Evolutionary conservation across 30 jellyfish, hydroid and myxozoan genomes (phyloP).

Genomic region (Hydra vulgaris): DNA sequence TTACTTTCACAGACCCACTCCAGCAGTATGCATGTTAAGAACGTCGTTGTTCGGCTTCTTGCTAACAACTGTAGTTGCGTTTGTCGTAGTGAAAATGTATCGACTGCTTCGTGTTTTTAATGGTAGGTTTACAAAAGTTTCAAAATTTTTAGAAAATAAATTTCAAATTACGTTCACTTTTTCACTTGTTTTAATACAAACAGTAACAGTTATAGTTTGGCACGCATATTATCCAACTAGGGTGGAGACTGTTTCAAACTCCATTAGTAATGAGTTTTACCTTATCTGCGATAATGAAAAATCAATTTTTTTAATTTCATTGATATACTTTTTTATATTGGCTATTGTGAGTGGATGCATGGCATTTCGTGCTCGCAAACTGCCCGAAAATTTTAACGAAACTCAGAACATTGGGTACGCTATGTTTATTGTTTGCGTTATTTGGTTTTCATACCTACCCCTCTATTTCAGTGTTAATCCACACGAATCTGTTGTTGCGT

Average conservation of each 20-base stretch:
- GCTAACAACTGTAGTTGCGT: slow-evolving; percentile 37
- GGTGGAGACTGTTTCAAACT: not conserved
- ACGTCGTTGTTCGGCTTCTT: slow-evolving; percentile 41
- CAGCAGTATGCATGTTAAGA: slow-evolving; percentile 28
- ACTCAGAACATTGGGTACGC: slow-evolving; percentile 61
- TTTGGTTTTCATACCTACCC: slow-evolving; percentile 52
- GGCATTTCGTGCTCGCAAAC: slow-evolving; percentile 83
- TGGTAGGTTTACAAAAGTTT: slow-evolving; percentile 40
- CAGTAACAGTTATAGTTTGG: slow-evolving; percentile 19
- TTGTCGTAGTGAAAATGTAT: slow-evolving; percentile 44
- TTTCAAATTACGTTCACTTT: slow-evolving; percentile 46
- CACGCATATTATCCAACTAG: slow-evolving; percentile 21
- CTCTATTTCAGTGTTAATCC: slow-evolving; percentile 41
- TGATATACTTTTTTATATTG: slow-evolving; percentile 28
- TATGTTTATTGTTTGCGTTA: slow-evolving; percentile 42
- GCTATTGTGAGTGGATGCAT: slow-evolving; percentile 38
- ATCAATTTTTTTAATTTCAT: slow-evolving; percentile 24
- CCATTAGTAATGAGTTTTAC: slow-evolving; percentile 9
- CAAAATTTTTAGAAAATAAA: slow-evolving; percentile 41
- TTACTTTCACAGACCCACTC: slow-evolving; percentile 22
- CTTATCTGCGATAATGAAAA: slow-evolving; percentile 37
- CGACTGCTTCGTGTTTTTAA: slow-evolving; percentile 55
- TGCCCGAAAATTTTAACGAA: slow-evolving; percentile 69
- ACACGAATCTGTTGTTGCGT: too few species aligned
- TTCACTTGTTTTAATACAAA: slow-evolving; percentile 31